Conservation (phyloP, 2,888 invertebrate genomes). For the Oxycera nigricornis region DNA sequence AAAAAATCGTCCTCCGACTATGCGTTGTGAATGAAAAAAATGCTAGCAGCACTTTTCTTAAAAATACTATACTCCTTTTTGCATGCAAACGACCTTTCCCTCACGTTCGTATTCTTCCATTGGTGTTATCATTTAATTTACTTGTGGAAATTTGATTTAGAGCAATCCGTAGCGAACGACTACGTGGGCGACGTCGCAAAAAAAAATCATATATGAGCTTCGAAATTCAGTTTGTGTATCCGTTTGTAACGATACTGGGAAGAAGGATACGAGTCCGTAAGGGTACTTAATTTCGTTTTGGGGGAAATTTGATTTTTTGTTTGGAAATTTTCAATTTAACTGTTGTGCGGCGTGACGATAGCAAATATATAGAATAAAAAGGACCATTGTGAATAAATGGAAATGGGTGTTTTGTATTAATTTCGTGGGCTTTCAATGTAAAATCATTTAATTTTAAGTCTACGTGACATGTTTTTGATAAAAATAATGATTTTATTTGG, state of each 20-base stretch:
- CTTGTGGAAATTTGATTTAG: constrained; percentile 39
- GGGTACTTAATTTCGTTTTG: constrained; percentile 25
- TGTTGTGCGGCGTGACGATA: too few species aligned
- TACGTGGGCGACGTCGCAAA: background rate
- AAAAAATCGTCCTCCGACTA: background rate
- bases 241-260: background rate
- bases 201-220: background rate
- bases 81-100: constrained; percentile 24
- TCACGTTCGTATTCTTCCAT: constrained; percentile 12
- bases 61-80: constrained; percentile 17
- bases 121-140: constrained; percentile 39
- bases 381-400: too few species aligned
- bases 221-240: background rate
- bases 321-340: constrained; percentile 20
- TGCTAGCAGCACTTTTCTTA: background rate
- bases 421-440: too few species aligned
- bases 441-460: too few species aligned
- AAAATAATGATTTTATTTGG: too few species aligned
- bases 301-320: constrained; percentile 28
- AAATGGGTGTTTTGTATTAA: too few species aligned
- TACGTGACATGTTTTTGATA: too few species aligned
- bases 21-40: background rate
- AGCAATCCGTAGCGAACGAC: background rate
- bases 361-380: too few species aligned
- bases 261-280: background rate